These are phyloP conservation scores for Eueides isabella DNA, from an alignment of 1,140 invertebrate species.

Conservation along the genomic window DNA sequence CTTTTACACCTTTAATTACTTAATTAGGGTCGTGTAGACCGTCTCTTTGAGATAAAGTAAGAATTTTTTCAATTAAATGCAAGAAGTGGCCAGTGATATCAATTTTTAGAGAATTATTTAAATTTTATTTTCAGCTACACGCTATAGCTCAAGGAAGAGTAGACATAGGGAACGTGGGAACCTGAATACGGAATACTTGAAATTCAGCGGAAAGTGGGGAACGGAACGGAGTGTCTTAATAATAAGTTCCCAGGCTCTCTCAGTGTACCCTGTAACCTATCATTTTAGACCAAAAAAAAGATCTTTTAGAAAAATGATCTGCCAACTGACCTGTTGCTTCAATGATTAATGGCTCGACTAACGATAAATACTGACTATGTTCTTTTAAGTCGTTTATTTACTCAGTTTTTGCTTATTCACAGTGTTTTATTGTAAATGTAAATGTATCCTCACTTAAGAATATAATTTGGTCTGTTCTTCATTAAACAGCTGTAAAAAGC, in stretches of 20 bases:
- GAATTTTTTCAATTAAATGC: too few relatives aligned
- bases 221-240: background rate
- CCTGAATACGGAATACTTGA: too few relatives aligned
- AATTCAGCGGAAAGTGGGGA: background rate
- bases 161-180: too few relatives aligned
- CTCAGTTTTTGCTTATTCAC: too few relatives aligned
- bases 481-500: too few relatives aligned
- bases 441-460: too few relatives aligned
- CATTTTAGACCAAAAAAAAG: background rate
- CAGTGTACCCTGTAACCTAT: background rate
- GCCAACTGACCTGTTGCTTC: constrained; percentile 9
- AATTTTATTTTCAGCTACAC: background rate
- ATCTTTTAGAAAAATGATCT: background rate
- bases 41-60: background rate
- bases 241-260: background rate
- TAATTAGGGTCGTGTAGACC: background rate
- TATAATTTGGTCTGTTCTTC: too few relatives aligned
- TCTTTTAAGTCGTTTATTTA: too few relatives aligned
- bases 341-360: background rate
- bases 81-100: background rate
- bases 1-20: constrained; percentile 1
- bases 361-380: background rate
- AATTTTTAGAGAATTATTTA: too few relatives aligned
- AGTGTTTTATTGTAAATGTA: too few relatives aligned
- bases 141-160: background rate